A percentile compares a stretch with the other conserved stretches of the same genome.
phyloP scores from a whole-genome alignment of 2,888 invertebrate genomes.

The Brachyptera risi region DNA sequence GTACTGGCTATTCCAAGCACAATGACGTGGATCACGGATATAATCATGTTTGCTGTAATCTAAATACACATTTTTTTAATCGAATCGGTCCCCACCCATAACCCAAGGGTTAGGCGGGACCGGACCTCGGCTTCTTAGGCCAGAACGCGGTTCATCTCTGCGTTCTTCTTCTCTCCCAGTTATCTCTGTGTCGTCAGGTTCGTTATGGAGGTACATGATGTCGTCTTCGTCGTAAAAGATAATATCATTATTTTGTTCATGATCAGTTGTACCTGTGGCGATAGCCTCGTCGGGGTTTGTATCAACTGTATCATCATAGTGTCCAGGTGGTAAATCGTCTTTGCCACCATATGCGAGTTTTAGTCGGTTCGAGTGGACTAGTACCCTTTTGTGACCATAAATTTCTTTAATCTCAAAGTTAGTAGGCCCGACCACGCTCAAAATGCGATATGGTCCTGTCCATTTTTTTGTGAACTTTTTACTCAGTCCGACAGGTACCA shows the following conservation, averaged over 20 bases:
- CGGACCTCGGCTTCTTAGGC: neutral
- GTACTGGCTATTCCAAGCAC: too few species aligned
- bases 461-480: neutral
- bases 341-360: neutral
- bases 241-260: neutral
- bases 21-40: too few species aligned
- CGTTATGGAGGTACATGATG: neutral
- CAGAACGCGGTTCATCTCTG: neutral
- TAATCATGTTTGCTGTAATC: neutral
- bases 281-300: neutral
- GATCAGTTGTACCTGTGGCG: neutral
- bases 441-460: neutral
- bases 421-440: neutral
- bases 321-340: neutral
- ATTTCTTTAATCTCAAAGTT: neutral
- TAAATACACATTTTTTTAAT: neutral
- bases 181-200: neutral
- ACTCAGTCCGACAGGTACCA: neutral
- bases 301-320: neutral
- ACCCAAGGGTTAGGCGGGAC: too few species aligned
- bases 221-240: neutral
- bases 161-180: neutral
- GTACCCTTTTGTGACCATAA: neutral
- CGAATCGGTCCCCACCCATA: neutral
- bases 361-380: neutral